Percentiles rank a stretch among this genome's conserved stretches.
These are phyloP conservation scores for Leptopilina boulardi DNA, from an alignment of 1,140 invertebrate genomes.

Conservation along the genomic window DNA sequence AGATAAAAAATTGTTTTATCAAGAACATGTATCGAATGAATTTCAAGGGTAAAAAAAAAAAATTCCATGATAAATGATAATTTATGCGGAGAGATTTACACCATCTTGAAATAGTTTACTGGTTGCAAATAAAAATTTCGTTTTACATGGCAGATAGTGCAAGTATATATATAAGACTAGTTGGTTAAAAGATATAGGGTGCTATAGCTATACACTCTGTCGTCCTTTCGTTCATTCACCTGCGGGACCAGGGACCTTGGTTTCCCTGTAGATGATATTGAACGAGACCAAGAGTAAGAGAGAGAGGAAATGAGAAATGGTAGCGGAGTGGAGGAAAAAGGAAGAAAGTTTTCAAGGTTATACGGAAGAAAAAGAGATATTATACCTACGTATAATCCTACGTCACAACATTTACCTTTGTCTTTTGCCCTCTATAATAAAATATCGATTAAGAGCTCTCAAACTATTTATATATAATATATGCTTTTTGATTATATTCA, in stretches of 20 bases:
- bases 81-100: too few relatives aligned
- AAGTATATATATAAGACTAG: too few relatives aligned
- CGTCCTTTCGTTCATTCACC: slow-evolving; percentile 62
- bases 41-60: not conserved
- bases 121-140: too few relatives aligned
- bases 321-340: slow-evolving; percentile 38
- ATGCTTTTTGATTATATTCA: too few relatives aligned
- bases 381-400: slow-evolving; percentile 1
- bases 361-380: slow-evolving; percentile 8
- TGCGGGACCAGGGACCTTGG: slow-evolving; percentile 64
- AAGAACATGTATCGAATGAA: not conserved
- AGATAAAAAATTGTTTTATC: too few relatives aligned
- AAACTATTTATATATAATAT: too few relatives aligned
- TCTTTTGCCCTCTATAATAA: not conserved
- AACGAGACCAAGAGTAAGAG: slow-evolving; percentile 38
- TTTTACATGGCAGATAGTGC: too few relatives aligned
- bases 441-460: not conserved
- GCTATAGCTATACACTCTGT: not conserved
- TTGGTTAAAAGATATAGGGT: too few relatives aligned
- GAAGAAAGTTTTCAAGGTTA: slow-evolving; percentile 32
- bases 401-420: slow-evolving; percentile 5
- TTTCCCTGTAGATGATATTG: slow-evolving; percentile 47
- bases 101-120: too few relatives aligned
- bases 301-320: slow-evolving; percentile 41
- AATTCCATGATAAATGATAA: not conserved